A percentile compares a stretch with the other conserved stretches of the same genome.
Conservation (phyloP, 2,113 vertebrate species). For the Rhineura floridana region DNA sequence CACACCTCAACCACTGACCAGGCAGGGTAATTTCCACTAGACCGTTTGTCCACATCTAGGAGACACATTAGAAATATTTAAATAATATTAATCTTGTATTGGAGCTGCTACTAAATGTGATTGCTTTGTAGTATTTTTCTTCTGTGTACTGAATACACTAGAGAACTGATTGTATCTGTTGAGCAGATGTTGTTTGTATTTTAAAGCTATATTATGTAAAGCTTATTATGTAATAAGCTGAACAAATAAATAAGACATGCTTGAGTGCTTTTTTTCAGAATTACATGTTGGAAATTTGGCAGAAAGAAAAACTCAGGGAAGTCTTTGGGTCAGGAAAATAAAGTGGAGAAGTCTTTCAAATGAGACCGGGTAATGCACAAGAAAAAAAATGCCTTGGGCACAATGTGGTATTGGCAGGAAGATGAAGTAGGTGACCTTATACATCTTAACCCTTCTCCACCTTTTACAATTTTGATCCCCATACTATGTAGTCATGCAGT, state of each 20-base stretch:
- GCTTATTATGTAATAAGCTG: too few species aligned
- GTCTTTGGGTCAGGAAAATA: background rate
- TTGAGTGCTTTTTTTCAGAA: constrained; percentile 5
- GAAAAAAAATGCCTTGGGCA: background rate
- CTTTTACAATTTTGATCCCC: background rate
- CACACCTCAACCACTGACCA: too few species aligned
- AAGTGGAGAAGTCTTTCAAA: constrained; percentile 6
- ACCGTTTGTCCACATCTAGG: background rate
- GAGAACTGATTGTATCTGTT: too few species aligned
- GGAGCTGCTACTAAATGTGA: too few species aligned
- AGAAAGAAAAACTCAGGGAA: constrained; percentile 12
- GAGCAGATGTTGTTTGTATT: too few species aligned
- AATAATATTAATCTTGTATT: background rate
- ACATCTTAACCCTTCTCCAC: background rate
- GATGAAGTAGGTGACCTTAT: constrained; percentile 15
- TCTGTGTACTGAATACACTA: too few species aligned
- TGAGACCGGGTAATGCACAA: background rate
- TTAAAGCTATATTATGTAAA: too few species aligned
- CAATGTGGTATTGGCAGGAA: constrained; percentile 4
- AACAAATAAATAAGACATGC: background rate
- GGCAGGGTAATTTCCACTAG: too few species aligned
- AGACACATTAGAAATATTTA: background rate
- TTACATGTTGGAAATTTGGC: background rate
- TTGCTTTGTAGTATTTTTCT: too few species aligned
- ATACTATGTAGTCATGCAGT: background rate